Evolutionary conservation across 2,888 invertebrate species (phyloP).

Genomic region (Arenicola marina): DNA sequence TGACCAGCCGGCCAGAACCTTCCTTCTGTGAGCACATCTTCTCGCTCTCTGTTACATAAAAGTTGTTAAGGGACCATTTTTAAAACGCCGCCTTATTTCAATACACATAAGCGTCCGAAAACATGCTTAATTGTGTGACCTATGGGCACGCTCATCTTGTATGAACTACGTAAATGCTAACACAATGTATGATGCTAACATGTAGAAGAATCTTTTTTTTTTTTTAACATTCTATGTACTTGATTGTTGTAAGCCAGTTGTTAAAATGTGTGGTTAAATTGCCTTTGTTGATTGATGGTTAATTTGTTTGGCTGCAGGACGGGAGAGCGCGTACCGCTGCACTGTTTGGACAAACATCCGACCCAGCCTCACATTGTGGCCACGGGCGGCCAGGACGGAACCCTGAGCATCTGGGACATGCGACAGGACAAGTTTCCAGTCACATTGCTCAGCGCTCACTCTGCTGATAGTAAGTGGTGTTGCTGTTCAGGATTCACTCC

Average conservation of each 20-base stretch:
- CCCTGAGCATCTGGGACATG: slow-evolving; percentile 87
- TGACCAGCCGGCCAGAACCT: slow-evolving; percentile 68
- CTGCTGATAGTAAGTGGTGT: slow-evolving; percentile 64
- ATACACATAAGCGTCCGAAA: no score
- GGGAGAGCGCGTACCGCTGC: slow-evolving; percentile 63
- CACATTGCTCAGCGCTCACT: slow-evolving; percentile 78
- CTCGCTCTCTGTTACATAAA: no score
- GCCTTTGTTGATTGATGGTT: not conserved
- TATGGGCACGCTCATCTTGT: no score
- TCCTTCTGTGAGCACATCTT: slow-evolving; percentile 78
- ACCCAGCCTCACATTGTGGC: slow-evolving; percentile 83
- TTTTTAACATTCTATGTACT: no score
- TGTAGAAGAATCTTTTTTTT: no score
- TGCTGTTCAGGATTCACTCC: no score
- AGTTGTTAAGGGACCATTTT: no score
- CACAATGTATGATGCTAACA: no score
- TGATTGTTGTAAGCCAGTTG: no score
- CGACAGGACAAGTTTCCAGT: slow-evolving; percentile 82
- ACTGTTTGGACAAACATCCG: slow-evolving; percentile 80
- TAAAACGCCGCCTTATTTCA: no score
- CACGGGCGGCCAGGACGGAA: slow-evolving; percentile 83
- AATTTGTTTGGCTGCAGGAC: slow-evolving; percentile 39
- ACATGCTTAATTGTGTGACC: no score
- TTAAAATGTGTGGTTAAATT: not conserved
- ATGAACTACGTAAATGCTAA: not conserved